These are phyloP conservation scores for Champsocephalus gunnari DNA, from an alignment of 2,797 vertebrate genomes.

Conservation along the genomic window DNA sequence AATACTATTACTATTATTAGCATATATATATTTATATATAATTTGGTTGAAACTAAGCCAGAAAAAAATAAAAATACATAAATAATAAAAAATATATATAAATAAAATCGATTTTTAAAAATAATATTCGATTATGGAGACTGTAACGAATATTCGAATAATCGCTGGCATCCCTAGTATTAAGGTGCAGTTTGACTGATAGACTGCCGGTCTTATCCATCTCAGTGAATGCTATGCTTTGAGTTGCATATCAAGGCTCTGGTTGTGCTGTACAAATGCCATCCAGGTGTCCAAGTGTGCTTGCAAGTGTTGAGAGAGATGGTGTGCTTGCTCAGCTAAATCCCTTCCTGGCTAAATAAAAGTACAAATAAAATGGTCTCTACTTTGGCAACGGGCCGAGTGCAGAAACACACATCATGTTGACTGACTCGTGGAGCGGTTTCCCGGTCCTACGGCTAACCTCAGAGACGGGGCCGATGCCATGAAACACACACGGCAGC, in stretches of 20 bases:
- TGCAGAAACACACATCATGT: constrained; percentile 27
- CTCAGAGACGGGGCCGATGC: neutral
- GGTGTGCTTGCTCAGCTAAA: constrained; percentile 35
- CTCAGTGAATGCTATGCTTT: constrained; percentile 4
- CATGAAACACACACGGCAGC: constrained; percentile 6
- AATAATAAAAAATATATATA: too few species aligned
- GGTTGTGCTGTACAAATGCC: constrained; percentile 8
- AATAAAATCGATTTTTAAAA: too few species aligned
- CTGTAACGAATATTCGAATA: too few species aligned
- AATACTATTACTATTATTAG: too few species aligned
- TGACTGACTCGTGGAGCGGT: constrained; percentile 14
- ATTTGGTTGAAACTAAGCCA: too few species aligned
- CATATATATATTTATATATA: too few species aligned
- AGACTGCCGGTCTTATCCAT: neutral
- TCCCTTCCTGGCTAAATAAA: constrained; percentile 35
- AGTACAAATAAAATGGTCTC: neutral
- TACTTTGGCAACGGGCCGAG: constrained; percentile 31
- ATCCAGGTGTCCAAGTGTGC: constrained; percentile 31
- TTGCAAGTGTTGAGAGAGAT: constrained; percentile 34
- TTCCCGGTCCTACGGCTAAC: constrained; percentile 17
- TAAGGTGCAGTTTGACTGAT: neutral
- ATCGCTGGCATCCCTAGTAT: neutral
- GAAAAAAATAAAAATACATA: too few species aligned
- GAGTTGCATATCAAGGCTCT: neutral
- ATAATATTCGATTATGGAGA: too few species aligned